Evolutionary conservation across 2,797 vertebrate genomes (phyloP).

Genomic region (Chanos chanos): DNA sequence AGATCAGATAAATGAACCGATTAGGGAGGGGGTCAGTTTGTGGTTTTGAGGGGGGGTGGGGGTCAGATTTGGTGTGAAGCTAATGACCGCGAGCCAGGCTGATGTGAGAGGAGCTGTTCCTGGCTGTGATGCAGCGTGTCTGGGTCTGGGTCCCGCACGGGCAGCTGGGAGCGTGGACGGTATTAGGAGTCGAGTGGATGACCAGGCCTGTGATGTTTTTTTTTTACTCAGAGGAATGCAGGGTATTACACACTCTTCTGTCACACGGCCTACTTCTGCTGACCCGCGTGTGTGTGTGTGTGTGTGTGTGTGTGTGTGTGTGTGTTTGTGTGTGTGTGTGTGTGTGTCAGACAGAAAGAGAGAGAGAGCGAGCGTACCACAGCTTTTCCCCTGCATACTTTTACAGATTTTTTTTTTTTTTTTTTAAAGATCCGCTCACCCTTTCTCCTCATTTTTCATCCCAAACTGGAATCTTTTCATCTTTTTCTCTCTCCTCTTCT

Average conservation of each 20-base stretch:
- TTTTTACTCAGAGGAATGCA: slow-evolving; percentile 46
- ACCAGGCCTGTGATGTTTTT: too few species aligned
- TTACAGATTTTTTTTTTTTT: slow-evolving; percentile 26
- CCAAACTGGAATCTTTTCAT: slow-evolving; percentile 35
- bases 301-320: slow-evolving; percentile 51
- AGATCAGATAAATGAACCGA: not conserved
- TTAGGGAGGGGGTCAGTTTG: not conserved
- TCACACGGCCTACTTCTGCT: slow-evolving; percentile 24
- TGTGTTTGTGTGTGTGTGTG: slow-evolving; percentile 56
- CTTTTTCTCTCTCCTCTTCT: slow-evolving; percentile 29
- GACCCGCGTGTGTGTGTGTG: slow-evolving; percentile 45
- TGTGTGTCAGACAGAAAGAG: slow-evolving; percentile 34
- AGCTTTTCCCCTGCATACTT: slow-evolving; percentile 34
- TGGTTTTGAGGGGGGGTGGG: slow-evolving; percentile 1
- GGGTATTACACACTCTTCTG: slow-evolving; percentile 22
- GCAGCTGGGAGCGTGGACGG: too few species aligned
- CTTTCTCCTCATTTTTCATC: slow-evolving; percentile 38
- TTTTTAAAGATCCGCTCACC: slow-evolving; percentile 26
- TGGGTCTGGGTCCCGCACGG: too few species aligned
- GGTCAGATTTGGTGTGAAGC: not conserved
- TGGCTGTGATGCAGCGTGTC: too few species aligned
- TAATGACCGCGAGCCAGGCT: too few species aligned
- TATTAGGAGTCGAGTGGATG: too few species aligned
- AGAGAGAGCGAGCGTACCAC: not conserved
- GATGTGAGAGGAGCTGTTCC: too few species aligned